These are phyloP conservation scores for Drosophila nigromelanica DNA, from an alignment of 1,140 invertebrate species.

Conservation along the genomic window DNA sequence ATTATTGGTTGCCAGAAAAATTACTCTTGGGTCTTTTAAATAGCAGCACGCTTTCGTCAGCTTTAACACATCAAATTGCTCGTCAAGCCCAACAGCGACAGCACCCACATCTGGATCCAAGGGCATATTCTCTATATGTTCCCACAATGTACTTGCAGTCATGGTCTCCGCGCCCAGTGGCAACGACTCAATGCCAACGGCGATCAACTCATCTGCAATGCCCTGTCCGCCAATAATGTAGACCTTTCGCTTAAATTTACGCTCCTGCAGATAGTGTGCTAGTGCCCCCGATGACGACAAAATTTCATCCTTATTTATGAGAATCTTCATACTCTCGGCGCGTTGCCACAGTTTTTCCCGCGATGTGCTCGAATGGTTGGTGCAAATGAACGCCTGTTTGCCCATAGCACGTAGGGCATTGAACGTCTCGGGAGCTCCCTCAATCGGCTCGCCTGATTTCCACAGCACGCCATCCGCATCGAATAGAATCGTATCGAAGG, in stretches of 20 bases:
- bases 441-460: constrained; percentile 11
- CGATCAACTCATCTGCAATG: constrained; percentile 48
- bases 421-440: constrained; percentile 48
- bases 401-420: constrained; percentile 58
- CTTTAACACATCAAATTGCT: constrained; percentile 32
- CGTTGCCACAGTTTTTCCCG: constrained; percentile 6
- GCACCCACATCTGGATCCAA: constrained; percentile 52
- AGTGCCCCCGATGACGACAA: constrained; percentile 35
- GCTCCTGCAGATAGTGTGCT: constrained; percentile 40
- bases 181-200: constrained; percentile 48
- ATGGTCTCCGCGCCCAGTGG: neutral
- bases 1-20: constrained; percentile 58
- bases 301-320: constrained; percentile 42
- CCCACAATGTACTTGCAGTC: neutral
- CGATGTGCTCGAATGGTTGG: constrained; percentile 45
- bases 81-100: constrained; percentile 50
- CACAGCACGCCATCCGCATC: constrained; percentile 59
- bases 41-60: constrained; percentile 46
- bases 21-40: constrained; percentile 11
- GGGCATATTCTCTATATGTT: constrained; percentile 50
- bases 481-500: constrained; percentile 53
- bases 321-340: constrained; percentile 42
- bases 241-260: constrained; percentile 41
- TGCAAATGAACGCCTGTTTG: constrained; percentile 54
- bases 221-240: constrained; percentile 54